A percentile compares a stretch with the other conserved stretches of the same genome.
phyloP scores from a whole-genome alignment of 2,113 vertebrate species.

The Chloebia gouldiae region DNA sequence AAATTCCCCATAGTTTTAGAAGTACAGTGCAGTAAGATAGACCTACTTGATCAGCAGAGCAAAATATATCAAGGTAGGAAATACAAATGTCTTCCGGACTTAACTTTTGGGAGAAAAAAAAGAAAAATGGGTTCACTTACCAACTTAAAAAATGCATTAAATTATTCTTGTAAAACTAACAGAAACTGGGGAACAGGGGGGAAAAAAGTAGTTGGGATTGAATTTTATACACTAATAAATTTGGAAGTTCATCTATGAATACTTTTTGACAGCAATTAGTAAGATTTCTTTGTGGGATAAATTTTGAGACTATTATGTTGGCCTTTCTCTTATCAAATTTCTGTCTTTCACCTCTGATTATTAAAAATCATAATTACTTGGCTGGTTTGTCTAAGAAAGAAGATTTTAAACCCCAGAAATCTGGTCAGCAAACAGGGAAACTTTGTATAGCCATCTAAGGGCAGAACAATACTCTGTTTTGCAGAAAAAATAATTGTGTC shows the following conservation, averaged over 20 bases:
- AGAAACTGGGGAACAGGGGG: not conserved
- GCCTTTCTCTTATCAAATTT: not conserved
- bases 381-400: not conserved
- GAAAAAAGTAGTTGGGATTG: not conserved
- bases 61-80: not conserved
- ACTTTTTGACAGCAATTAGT: not conserved
- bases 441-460: not conserved
- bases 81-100: not conserved
- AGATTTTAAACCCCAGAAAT: not conserved
- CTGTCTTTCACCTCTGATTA: not conserved
- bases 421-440: not conserved
- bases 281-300: not conserved
- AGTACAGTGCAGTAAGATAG: not conserved
- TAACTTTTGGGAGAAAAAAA: not conserved
- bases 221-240: not conserved
- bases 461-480: not conserved
- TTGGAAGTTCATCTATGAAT: not conserved
- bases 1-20: not conserved
- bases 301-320: not conserved
- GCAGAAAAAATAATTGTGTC: not conserved
- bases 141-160: not conserved
- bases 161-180: not conserved
- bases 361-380: not conserved
- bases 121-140: not conserved
- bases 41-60: not conserved